Evolutionary conservation across 2,113 vertebrate species (phyloP).

Genomic region (Parotia lawesii): DNA sequence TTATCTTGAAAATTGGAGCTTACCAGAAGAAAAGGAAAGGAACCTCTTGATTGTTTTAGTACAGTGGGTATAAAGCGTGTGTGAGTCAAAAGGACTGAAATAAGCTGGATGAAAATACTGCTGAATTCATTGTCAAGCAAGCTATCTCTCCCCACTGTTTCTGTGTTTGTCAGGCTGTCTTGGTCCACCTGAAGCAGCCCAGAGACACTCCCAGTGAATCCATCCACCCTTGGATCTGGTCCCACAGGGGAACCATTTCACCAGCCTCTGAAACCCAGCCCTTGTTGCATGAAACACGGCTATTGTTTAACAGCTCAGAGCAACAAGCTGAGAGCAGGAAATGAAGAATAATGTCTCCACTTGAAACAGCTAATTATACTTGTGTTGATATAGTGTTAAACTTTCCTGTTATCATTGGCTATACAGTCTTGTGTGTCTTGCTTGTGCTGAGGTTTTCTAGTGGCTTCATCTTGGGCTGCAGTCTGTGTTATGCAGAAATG

Average conservation of each 20-base stretch:
- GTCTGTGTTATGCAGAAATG: neutral
- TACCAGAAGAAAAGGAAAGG: neutral
- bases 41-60: neutral
- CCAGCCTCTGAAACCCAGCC: neutral
- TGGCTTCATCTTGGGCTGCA: neutral
- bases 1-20: neutral
- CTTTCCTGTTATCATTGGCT: conserved; percentile 51
- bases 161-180: neutral
- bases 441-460: neutral
- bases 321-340: conserved; percentile 42
- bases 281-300: conserved; percentile 25
- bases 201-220: neutral
- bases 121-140: neutral
- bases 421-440: neutral
- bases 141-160: neutral
- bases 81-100: neutral
- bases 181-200: neutral
- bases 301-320: conserved; percentile 45
- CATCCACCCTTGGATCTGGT: neutral
- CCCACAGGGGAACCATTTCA: neutral
- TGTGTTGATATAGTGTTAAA: conserved; percentile 43
- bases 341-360: conserved; percentile 49
- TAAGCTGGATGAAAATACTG: neutral
- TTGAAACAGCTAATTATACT: conserved; percentile 50
- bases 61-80: neutral